phyloP scores from a whole-genome alignment of 2,113 vertebrate species.

The Globicephala melas region DNA sequence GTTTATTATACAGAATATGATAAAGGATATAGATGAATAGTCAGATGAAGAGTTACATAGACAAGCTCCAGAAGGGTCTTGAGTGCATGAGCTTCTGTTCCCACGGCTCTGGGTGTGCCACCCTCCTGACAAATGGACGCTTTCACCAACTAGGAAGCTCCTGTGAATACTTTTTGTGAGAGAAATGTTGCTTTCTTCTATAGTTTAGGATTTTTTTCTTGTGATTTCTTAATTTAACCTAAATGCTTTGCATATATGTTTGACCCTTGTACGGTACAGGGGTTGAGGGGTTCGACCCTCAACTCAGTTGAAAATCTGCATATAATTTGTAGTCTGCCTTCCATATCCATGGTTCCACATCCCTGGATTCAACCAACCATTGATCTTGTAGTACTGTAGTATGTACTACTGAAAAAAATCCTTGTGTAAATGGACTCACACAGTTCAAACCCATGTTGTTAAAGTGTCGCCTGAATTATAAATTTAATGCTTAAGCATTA shows the following conservation, averaged over 20 bases:
- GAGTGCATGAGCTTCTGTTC: not conserved
- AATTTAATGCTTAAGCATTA: not conserved
- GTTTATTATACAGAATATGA: not conserved
- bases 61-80: not conserved
- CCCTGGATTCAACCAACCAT: not conserved
- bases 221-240: not conserved
- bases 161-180: not conserved
- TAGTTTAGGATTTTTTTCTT: not conserved
- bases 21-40: not conserved
- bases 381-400: not conserved
- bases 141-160: not conserved
- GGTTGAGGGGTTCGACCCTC: not conserved
- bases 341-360: not conserved
- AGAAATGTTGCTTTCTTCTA: not conserved
- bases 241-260: not conserved
- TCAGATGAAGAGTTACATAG: not conserved
- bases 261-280: not conserved
- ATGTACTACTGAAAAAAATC: not conserved
- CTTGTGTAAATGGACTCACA: not conserved
- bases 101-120: not conserved
- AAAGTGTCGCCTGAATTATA: not conserved
- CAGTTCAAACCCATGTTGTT: not conserved
- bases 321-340: not conserved
- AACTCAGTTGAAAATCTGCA: not conserved
- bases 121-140: not conserved